These are phyloP conservation scores for Busseola fusca DNA, from an alignment of 2,888 invertebrate species.

Conservation along the genomic window DNA sequence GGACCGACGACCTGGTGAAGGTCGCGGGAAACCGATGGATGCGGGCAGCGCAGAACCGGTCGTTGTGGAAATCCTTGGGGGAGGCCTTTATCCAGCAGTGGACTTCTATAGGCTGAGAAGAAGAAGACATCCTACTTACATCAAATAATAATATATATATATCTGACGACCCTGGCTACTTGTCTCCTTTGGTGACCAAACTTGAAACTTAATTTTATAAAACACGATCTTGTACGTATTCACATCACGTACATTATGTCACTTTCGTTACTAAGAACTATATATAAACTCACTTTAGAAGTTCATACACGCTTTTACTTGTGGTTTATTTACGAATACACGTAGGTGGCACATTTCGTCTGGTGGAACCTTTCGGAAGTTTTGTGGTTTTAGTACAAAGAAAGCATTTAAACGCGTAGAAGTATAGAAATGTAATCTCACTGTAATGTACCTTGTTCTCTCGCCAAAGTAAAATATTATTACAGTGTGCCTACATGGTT, in stretches of 20 bases:
- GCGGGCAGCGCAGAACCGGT: no score
- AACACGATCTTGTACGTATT: constrained; percentile 16
- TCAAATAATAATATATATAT: no score
- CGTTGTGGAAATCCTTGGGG: no score
- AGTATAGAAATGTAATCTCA: not conserved
- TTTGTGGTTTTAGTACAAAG: not conserved
- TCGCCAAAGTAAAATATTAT: not conserved
- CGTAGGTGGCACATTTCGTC: constrained; percentile 1
- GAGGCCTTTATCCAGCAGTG: no score
- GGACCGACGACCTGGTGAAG: no score
- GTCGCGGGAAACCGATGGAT: no score
- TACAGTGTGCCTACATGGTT: no score
- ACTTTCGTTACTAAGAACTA: constrained; percentile 16
- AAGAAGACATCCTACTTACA: no score
- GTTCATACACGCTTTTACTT: constrained; percentile 31
- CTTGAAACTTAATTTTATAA: constrained; percentile 5
- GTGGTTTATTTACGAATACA: constrained; percentile 23
- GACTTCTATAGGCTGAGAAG: no score
- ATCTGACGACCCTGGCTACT: no score
- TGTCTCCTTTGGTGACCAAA: no score
- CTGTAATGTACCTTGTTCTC: no score
- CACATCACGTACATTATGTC: constrained; percentile 1
- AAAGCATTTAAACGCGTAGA: not conserved
- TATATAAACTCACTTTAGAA: constrained; percentile 20
- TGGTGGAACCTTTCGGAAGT: not conserved